Conservation (phyloP, 2,113 vertebrate species). For the Prunella fulvescens region DNA sequence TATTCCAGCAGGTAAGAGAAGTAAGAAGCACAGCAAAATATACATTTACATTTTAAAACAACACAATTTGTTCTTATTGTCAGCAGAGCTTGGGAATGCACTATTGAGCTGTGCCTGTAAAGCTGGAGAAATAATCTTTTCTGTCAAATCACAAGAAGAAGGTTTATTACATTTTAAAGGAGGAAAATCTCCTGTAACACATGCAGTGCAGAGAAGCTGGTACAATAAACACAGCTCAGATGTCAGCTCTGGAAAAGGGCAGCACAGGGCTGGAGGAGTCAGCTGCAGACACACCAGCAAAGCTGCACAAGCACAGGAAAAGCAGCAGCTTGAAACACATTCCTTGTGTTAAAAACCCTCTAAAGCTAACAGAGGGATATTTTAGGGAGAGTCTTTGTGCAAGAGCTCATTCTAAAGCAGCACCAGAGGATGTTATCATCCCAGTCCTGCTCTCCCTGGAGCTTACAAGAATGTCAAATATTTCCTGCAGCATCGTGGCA, state of each 20-base stretch:
- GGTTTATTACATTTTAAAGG: not conserved
- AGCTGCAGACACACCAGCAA: not conserved
- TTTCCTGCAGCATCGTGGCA: constrained; percentile 31
- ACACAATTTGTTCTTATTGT: not conserved
- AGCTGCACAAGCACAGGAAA: not conserved
- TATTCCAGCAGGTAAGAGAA: not conserved
- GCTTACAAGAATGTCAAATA: constrained; percentile 34
- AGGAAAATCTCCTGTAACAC: not conserved
- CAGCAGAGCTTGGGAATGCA: not conserved
- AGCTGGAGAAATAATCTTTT: not conserved
- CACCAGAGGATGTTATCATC: constrained; percentile 15
- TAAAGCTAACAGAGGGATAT: not conserved
- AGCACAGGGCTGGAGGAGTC: not conserved
- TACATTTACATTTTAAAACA: not conserved
- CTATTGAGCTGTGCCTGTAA: not conserved
- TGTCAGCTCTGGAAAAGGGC: not conserved
- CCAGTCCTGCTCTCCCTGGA: constrained; percentile 9
- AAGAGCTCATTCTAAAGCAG: constrained; percentile 12
- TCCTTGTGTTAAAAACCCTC: not conserved
- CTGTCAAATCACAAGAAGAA: not conserved
- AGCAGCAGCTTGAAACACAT: not conserved
- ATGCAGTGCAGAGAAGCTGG: not conserved
- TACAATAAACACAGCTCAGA: not conserved
- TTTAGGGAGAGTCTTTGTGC: not conserved
- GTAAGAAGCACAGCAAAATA: not conserved